Base-by-base conservation (phyloP, 2,113 vertebrate genomes). In the Corydoras sp. region DNA sequence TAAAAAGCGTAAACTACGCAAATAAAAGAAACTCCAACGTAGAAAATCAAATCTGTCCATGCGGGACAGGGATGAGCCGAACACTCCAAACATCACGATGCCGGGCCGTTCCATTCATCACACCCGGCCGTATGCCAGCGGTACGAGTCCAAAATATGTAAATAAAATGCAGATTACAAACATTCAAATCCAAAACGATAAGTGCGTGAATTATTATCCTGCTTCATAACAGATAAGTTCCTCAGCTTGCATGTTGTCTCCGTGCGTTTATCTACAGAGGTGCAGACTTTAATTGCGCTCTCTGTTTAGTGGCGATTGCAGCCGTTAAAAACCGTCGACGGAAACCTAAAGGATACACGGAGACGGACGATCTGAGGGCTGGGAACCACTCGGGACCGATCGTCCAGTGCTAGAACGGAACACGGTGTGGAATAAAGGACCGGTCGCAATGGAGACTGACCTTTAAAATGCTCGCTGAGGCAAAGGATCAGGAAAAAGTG, bases 131-230 rank as follows among this genome's bases (percentile, higher is more conserved):
- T 50, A 75, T 76, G 76, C 65, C 58, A 29, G n/a, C 5, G 60
- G 66, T 73, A 61, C 61, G 29, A 74, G 77, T 62, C 35, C 68
- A 68, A 82, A 80, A 81, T 78, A 81, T 80, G 75, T 72, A 80
- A 84, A 83, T 80, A 79, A 81, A 83, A 76, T 76, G 51, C 65
- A 51, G 58, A 81, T 82, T 80, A 82, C 79, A 80, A 74, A 71
- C 83, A 83, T 80, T 43, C 79, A 59, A 80, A 68, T 82, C 51
- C 68, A 72, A 80, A 69, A 71, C 48, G 59, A 79, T 76, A 78
- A 81, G 68, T 73, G 76, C 75, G 71, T 72, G 71, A 83, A 74
- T 77, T 75, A 77, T 75, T 73, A 62, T 75, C 74, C 77, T 76
- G 64, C 55, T 75, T 60, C 74, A 32, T 64, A 81, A 85, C 76